Conservation (phyloP, 2,113 vertebrate genomes). For the Cyanoramphus novaezelandiae region DNA sequence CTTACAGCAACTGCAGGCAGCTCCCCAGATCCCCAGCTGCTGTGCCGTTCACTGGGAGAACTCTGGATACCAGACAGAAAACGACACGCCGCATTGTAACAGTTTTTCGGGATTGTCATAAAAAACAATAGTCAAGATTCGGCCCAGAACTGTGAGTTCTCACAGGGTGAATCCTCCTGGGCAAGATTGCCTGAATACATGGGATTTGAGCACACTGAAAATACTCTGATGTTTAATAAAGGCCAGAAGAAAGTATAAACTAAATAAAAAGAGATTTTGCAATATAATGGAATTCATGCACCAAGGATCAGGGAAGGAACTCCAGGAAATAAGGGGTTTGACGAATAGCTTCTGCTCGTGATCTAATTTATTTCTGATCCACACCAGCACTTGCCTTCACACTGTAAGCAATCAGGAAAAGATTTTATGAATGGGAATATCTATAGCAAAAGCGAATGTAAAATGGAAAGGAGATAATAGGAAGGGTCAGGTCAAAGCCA, state of each 20-base stretch:
- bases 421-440: slow-evolving; percentile 65
- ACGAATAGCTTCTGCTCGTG: slow-evolving; percentile 53
- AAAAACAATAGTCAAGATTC: slow-evolving; percentile 5
- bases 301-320: slow-evolving; percentile 71
- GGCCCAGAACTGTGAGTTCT: not conserved
- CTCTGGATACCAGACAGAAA: slow-evolving; percentile 11
- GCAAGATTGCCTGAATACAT: not conserved
- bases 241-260: slow-evolving; percentile 45
- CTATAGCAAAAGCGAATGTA: slow-evolving; percentile 45
- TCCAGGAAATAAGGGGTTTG: slow-evolving; percentile 58
- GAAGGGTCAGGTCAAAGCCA: slow-evolving; percentile 56
- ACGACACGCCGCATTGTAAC: not conserved
- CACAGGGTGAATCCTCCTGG: not conserved
- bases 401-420: slow-evolving; percentile 26
- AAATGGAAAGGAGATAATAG: slow-evolving; percentile 50
- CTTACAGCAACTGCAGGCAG: not conserved
- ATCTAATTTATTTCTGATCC: slow-evolving; percentile 66
- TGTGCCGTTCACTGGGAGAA: not conserved
- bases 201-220: slow-evolving; percentile 37
- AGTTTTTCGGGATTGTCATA: slow-evolving; percentile 3
- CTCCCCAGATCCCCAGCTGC: not conserved
- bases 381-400: slow-evolving; percentile 63
- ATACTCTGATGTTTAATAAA: slow-evolving; percentile 71
- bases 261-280: slow-evolving; percentile 52
- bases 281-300: slow-evolving; percentile 55